Evolutionary conservation across 2,797 vertebrate species (phyloP).

Genomic region (Falco berigora): DNA sequence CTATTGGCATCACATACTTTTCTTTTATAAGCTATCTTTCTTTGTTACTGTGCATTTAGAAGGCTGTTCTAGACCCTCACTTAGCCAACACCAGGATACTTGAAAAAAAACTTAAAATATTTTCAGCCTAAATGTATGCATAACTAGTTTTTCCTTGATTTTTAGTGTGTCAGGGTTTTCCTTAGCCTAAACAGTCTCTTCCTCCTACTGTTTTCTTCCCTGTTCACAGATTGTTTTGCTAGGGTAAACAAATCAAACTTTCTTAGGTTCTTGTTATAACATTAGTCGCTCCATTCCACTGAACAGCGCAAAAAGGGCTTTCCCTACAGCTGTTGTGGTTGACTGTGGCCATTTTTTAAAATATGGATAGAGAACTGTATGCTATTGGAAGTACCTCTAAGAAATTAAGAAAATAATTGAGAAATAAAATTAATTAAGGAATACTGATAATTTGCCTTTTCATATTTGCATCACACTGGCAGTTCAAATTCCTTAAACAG

Average conservation of each 20-base stretch:
- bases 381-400: not conserved
- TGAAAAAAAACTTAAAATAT: not conserved
- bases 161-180: not conserved
- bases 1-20: not conserved
- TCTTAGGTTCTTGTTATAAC: not conserved
- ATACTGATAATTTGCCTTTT: not conserved
- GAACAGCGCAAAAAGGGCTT: not conserved
- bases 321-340: not conserved
- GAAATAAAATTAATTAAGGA: not conserved
- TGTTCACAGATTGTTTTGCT: not conserved
- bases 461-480: not conserved
- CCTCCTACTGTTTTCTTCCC: constrained; percentile 2
- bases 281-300: not conserved
- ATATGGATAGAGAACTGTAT: not conserved
- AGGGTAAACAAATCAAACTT: constrained; percentile 5
- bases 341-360: not conserved
- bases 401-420: not conserved
- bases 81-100: not conserved
- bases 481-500: not conserved
- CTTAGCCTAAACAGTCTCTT: not conserved
- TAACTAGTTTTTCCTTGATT: not conserved
- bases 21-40: not conserved
- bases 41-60: not conserved
- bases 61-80: not conserved
- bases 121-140: not conserved